A percentile compares a stretch with the other conserved stretches of the same genome.
phyloP scores from a whole-genome alignment of 2,113 vertebrate species.

The Anarhynchus alexandrinus region DNA sequence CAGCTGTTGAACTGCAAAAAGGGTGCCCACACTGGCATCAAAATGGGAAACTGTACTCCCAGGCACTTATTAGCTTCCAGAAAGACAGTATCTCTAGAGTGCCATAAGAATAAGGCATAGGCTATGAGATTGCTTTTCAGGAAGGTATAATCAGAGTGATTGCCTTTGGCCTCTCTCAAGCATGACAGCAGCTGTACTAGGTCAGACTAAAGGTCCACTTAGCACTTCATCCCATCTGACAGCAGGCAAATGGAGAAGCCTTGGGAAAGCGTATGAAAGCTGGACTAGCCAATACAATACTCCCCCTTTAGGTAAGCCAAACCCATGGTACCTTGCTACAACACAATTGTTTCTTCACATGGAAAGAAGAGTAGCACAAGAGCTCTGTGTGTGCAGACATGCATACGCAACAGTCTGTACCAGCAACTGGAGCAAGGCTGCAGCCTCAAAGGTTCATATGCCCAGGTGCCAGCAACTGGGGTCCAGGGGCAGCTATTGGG shows the following conservation, averaged over 20 bases:
- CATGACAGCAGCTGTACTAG: neutral
- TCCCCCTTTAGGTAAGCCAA: neutral
- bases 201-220: neutral
- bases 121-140: neutral
- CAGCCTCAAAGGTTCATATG: neutral
- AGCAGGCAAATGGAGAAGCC: neutral
- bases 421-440: neutral
- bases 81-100: neutral
- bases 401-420: fast-evolving
- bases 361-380: neutral
- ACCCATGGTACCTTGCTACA: neutral
- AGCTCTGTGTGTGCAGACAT: neutral
- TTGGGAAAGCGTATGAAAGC: neutral
- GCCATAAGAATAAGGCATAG: neutral
- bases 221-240: neutral
- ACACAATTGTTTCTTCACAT: neutral
- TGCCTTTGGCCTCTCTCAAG: neutral
- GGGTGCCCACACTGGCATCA: neutral
- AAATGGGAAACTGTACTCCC: neutral
- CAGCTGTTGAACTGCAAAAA: neutral
- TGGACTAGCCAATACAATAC: neutral
- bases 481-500: neutral
- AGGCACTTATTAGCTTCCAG: neutral
- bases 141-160: neutral
- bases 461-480: neutral